Base-by-base conservation (phyloP, 2,113 vertebrate genomes). In the Pteropus alecto region DNA sequence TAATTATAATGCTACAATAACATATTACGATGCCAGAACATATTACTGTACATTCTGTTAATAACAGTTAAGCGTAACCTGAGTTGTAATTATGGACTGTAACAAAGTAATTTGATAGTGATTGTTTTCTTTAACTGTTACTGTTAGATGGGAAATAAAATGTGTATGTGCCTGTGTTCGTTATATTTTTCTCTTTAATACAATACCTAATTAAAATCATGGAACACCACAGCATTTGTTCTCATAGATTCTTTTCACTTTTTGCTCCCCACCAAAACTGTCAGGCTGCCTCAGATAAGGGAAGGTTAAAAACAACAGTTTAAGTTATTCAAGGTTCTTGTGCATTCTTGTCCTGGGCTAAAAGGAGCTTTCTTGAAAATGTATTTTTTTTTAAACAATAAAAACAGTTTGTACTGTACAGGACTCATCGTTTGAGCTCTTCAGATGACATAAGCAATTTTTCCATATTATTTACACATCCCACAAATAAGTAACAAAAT, bases 1-100 rank as follows among this genome's bases (percentile, higher is more conserved):
- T 99, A 99, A 99, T 99, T 99, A 99, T 99, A 99, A 99, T 99
- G 99, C 99, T 99, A 99, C 99, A 99, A 99, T 99, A 99, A 99
- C 99, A 99, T 99, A 99, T 99, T 99, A 99, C 99, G 98, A 99
- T 99, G 99, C 99, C 99, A 99, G 99, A 99, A 99, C 99, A 99
- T 99, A 99, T 99, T 99, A 99, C 99, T 99, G 99, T 99, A 99
- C 99, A 98, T 99, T 99, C 99, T 99, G 99, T 99, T 99, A 99
- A 99, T 99, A 99, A 99, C 99, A 99, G 99, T 99, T 99, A 99
- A 99, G 99, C 99, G 99, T 98, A 99, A 99, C 99, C 99, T 99
- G 99, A 99, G 99, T 99, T 99, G 99, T 99, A 99, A 99, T 99
- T 99, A 99, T 98, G 97, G 98, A 98, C 97, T 98, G 98, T 99